These are phyloP conservation scores for Drosophila rufa DNA, from an alignment of 1,140 invertebrate species.

Conservation along the genomic window DNA sequence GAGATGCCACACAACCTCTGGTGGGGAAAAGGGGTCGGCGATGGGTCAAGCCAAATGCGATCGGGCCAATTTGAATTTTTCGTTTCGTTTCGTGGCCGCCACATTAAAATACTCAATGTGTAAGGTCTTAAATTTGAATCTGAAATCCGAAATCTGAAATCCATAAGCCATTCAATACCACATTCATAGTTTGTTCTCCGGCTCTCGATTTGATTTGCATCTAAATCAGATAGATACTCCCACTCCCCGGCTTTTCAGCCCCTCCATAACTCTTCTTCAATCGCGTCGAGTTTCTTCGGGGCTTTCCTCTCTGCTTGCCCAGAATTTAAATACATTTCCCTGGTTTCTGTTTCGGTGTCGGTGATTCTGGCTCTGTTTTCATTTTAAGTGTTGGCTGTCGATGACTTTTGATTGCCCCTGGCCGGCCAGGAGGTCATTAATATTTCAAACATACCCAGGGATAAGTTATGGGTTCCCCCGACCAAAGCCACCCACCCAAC, in stretches of 20 bases:
- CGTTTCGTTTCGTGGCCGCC: slow-evolving; percentile 61
- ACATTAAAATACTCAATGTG: slow-evolving; percentile 84
- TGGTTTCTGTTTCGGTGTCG: slow-evolving; percentile 51
- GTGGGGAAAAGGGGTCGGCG: slow-evolving; percentile 51
- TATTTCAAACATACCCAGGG: slow-evolving; percentile 75
- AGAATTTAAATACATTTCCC: slow-evolving; percentile 72
- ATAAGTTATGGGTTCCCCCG: slow-evolving; percentile 75
- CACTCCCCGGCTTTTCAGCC: slow-evolving; percentile 37
- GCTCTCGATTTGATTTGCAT: slow-evolving; percentile 80
- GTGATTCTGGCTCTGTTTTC: slow-evolving; percentile 53
- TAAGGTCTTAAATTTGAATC: slow-evolving; percentile 83
- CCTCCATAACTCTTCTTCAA: slow-evolving; percentile 69
- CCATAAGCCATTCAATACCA: slow-evolving; percentile 82
- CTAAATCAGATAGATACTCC: slow-evolving; percentile 79
- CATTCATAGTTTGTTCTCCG: slow-evolving; percentile 77
- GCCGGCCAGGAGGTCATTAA: slow-evolving; percentile 67
- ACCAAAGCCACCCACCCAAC: slow-evolving; percentile 3
- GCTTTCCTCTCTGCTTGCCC: slow-evolving; percentile 60
- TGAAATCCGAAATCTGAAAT: slow-evolving; percentile 74
- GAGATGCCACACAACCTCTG: slow-evolving; percentile 50
- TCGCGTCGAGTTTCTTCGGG: slow-evolving; percentile 48
- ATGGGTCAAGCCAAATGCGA: slow-evolving; percentile 60
- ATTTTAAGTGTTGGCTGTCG: slow-evolving; percentile 75
- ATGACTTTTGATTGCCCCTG: slow-evolving; percentile 55
- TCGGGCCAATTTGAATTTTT: slow-evolving; percentile 71